These are phyloP conservation scores for Nipponacmea schrenckii DNA, from an alignment of 2,888 invertebrate species.

Conservation along the genomic window DNA sequence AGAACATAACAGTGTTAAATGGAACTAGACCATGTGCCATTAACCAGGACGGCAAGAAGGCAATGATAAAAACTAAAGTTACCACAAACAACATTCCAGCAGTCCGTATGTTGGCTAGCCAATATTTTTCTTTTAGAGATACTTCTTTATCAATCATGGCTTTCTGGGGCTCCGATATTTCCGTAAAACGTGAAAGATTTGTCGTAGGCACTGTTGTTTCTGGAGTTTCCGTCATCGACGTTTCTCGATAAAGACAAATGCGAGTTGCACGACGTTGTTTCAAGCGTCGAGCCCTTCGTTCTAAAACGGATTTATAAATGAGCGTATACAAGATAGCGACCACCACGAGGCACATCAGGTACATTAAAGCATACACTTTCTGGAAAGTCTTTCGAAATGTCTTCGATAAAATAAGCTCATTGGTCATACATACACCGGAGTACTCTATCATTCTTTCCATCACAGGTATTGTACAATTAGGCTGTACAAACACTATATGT, in stretches of 20 bases:
- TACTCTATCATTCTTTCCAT: constrained; percentile 12
- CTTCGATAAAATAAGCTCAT: constrained; percentile 42
- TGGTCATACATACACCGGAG: constrained; percentile 39
- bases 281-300: constrained; percentile 39
- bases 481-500: background rate
- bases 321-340: constrained; percentile 61
- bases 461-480: background rate
- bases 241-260: constrained; percentile 27
- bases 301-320: constrained; percentile 50
- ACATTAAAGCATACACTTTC: constrained; percentile 57
- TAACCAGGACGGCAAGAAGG: constrained; percentile 64
- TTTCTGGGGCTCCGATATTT: constrained; percentile 6
- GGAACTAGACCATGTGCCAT: constrained; percentile 57
- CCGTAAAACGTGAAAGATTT: background rate
- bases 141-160: constrained; percentile 26
- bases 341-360: constrained; percentile 55
- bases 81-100: constrained; percentile 67
- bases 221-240: constrained; percentile 19
- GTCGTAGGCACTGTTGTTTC: background rate
- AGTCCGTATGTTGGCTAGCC: constrained; percentile 62
- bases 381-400: constrained; percentile 47
- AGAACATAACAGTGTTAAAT: constrained; percentile 58
- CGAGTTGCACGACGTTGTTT: constrained; percentile 28
- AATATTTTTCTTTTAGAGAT: constrained; percentile 41
- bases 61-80: constrained; percentile 63